Percentiles rank a stretch among this genome's conserved stretches.
These are phyloP conservation scores for Gallinago nigripennis DNA, from an alignment of 2,797 vertebrate species.

Conservation along the genomic window DNA sequence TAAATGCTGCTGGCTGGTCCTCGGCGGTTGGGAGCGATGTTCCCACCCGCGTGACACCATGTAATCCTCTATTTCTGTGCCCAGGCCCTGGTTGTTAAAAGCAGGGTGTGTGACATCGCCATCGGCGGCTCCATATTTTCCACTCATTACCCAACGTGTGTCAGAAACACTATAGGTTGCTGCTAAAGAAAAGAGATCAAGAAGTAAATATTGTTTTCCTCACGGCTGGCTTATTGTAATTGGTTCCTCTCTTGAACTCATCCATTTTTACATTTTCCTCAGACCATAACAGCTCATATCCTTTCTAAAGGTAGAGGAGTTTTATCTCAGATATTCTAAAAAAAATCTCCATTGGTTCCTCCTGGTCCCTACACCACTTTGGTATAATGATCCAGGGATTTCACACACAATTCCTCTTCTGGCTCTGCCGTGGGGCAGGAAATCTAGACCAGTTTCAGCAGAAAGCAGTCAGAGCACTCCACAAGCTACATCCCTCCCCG, in stretches of 20 bases:
- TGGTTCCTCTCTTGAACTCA: not conserved
- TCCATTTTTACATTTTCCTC: not conserved
- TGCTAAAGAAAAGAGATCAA: not conserved
- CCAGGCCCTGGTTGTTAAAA: not conserved
- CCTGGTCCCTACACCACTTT: not conserved
- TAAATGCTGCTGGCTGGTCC: not conserved
- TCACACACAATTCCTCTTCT: not conserved
- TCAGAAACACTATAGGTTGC: not conserved
- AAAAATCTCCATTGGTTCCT: not conserved
- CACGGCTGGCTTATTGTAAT: not conserved
- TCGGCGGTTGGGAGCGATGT: not conserved
- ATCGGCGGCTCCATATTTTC: not conserved
- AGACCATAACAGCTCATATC: rapidly evolving
- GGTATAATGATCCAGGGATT: not conserved
- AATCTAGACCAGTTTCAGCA: not conserved
- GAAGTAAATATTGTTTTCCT: not conserved
- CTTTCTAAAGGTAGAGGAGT: not conserved
- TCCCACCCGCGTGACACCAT: not conserved
- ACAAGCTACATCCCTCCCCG: not conserved
- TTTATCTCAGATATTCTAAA: not conserved
- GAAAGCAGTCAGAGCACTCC: not conserved
- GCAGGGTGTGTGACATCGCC: not conserved
- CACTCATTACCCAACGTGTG: not conserved
- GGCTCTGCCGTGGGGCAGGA: not conserved
- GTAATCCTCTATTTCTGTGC: not conserved